Percentiles rank a stretch among this genome's conserved stretches.
Evolutionary conservation across 2,113 vertebrate genomes (phyloP).

Genomic region (Lepus americanus): DNA sequence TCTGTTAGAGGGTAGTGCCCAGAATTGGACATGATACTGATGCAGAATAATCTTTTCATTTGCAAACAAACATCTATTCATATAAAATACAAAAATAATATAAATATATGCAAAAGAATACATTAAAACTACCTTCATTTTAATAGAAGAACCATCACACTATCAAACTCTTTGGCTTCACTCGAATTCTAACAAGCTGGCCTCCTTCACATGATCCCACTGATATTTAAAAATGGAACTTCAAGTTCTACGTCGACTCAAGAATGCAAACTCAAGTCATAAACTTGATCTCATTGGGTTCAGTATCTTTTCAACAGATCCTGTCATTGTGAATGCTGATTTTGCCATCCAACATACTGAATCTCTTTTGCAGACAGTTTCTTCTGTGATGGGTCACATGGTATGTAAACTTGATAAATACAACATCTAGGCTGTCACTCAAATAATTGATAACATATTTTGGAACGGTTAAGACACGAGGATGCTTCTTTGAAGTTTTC

Average conservation of each 20-base stretch:
- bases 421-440: background rate
- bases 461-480: background rate
- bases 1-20: background rate
- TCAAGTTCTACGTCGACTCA: constrained; percentile 16
- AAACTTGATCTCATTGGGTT: constrained; percentile 8
- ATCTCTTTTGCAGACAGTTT: constrained; percentile 22
- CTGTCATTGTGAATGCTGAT: background rate
- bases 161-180: background rate
- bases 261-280: background rate
- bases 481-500: background rate
- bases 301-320: constrained; percentile 17
- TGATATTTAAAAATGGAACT: constrained; percentile 15
- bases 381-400: background rate
- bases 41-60: background rate
- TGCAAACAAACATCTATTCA: background rate
- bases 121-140: background rate
- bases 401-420: constrained; percentile 27
- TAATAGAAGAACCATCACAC: background rate
- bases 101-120: no score
- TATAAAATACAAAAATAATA: background rate
- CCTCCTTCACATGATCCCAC: background rate
- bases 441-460: constrained; percentile 32
- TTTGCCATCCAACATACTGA: constrained; percentile 23
- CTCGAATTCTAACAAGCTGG: background rate
- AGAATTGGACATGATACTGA: constrained; percentile 27